phyloP scores from a whole-genome alignment of 2,797 vertebrate genomes.

The Mormyrops boulengeri region DNA sequence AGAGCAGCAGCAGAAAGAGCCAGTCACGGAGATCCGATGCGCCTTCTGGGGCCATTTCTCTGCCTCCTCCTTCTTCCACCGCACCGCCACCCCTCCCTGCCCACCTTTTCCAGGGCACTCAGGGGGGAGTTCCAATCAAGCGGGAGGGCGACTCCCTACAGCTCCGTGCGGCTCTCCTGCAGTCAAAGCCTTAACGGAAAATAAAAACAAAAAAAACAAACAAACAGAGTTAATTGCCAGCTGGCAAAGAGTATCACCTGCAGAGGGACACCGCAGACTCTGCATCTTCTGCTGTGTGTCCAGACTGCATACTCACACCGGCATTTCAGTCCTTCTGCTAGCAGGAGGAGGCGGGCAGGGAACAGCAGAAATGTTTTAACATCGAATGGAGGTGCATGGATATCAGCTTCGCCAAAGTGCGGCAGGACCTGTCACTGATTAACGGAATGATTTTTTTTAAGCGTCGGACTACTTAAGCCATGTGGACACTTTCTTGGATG shows the following conservation, averaged over 20 bases:
- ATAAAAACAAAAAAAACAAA: background rate
- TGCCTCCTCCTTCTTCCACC: background rate
- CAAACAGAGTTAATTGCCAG: background rate
- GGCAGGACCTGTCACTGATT: background rate
- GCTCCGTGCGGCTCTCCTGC: background rate
- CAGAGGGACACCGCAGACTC: background rate
- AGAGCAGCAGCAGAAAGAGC: slow-evolving; percentile 82
- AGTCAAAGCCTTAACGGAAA: background rate
- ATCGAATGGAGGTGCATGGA: background rate
- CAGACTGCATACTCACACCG: background rate
- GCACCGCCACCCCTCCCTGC: background rate
- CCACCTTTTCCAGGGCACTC: background rate
- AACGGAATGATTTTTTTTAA: background rate
- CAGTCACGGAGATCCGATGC: slow-evolving; percentile 81
- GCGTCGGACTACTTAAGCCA: background rate
- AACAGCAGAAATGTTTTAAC: background rate
- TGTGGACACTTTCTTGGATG: background rate
- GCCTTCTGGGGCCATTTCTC: slow-evolving; percentile 63
- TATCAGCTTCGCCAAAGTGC: background rate
- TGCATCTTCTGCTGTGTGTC: background rate
- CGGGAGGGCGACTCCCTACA: background rate
- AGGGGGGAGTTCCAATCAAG: background rate
- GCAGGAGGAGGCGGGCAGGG: background rate
- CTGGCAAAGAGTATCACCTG: background rate
- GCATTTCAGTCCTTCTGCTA: background rate